Evolutionary conservation across 2,797 vertebrate genomes (phyloP).

Genomic region (Centroberyx gerrardi): DNA sequence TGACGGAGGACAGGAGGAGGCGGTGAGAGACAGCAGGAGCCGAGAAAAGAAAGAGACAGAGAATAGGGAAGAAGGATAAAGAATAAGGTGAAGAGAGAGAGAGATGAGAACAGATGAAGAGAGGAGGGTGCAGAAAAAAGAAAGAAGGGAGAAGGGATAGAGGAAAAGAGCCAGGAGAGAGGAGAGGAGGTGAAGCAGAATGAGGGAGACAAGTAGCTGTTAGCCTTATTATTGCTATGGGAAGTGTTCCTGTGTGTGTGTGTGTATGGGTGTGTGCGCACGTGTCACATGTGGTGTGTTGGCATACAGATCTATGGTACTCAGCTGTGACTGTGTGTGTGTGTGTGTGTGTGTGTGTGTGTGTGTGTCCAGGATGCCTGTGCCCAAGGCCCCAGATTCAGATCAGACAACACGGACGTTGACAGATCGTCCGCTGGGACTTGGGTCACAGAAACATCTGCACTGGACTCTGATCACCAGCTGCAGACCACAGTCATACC

Average conservation of each 20-base stretch:
- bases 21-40: too few species aligned
- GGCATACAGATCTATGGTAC: conserved; percentile 37
- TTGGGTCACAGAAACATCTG: conserved; percentile 47
- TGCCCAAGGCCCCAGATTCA: conserved; percentile 40
- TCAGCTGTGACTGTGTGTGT: conserved; percentile 61
- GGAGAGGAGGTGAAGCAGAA: conserved; percentile 12
- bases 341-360: conserved; percentile 29
- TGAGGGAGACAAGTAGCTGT: conserved; percentile 13
- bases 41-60: neutral
- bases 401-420: conserved; percentile 46
- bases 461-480: conserved; percentile 40
- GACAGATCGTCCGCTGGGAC: conserved; percentile 39
- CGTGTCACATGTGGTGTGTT: conserved; percentile 57
- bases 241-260: conserved; percentile 1
- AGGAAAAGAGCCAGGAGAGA: neutral
- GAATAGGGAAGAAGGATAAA: conserved; percentile 14
- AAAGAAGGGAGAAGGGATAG: neutral
- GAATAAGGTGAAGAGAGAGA: neutral
- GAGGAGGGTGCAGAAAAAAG: neutral
- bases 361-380: conserved; percentile 34
- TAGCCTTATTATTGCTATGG: conserved; percentile 37
- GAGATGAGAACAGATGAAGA: neutral
- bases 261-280: neutral
- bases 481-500: conserved; percentile 22
- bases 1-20: conserved; percentile 13